A percentile compares a stretch with the other conserved stretches of the same genome.
Evolutionary conservation across 2,797 vertebrate species (phyloP).

Genomic region (Crocodylus rhombifer): DNA sequence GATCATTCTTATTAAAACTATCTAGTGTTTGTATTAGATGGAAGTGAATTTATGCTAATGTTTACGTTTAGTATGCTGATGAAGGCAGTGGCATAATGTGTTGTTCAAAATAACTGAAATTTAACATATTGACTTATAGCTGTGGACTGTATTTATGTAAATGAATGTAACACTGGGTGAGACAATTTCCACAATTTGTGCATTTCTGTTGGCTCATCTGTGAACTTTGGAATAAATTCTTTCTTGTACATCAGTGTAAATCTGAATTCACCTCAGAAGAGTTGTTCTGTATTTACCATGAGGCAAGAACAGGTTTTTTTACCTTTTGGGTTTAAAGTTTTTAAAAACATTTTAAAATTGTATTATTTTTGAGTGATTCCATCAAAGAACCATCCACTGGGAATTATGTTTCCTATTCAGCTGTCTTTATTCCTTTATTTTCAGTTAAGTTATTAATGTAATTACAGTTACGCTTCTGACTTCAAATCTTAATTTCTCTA

Average conservation of each 20-base stretch:
- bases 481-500: neutral
- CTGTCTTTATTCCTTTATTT: neutral
- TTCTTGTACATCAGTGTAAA: neutral
- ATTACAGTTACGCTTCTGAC: neutral
- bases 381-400: neutral
- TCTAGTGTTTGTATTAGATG: neutral
- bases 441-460: neutral
- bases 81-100: neutral
- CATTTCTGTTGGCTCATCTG: neutral
- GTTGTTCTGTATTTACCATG: neutral
- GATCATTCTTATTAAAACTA: neutral
- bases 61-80: neutral
- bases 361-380: neutral
- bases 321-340: neutral
- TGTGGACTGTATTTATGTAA: neutral
- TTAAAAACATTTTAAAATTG: neutral
- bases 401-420: neutral
- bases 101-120: neutral
- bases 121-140: neutral
- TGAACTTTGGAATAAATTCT: neutral
- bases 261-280: neutral
- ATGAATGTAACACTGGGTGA: neutral
- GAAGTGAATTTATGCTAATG: neutral
- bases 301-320: neutral
- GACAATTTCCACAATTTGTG: neutral